These are phyloP conservation scores for Drosophila borealis DNA, from an alignment of 2,888 invertebrate genomes.

Conservation along the genomic window DNA sequence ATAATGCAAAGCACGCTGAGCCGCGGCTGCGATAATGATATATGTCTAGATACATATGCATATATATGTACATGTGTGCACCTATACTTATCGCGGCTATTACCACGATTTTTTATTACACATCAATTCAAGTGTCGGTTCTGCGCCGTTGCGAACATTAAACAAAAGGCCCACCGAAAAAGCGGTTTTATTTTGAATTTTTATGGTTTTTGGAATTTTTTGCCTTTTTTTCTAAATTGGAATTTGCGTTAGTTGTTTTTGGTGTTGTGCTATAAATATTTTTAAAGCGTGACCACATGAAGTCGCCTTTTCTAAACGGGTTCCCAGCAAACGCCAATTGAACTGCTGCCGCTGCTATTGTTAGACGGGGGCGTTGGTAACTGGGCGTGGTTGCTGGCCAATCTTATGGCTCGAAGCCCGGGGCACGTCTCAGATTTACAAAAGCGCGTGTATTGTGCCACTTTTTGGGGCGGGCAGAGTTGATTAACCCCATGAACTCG, in stretches of 20 bases:
- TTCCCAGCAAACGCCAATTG: constrained; percentile 55
- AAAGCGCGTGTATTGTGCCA: constrained; percentile 14
- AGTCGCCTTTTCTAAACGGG: constrained; percentile 52
- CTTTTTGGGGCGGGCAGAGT: constrained; percentile 25
- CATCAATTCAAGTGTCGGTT: constrained; percentile 53
- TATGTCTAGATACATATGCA: constrained; percentile 23
- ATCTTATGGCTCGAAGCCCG: constrained; percentile 18
- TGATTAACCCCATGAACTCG: constrained; percentile 53
- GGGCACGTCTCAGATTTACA: constrained; percentile 36
- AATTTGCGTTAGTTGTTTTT: constrained; percentile 37
- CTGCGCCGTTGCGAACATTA: constrained; percentile 56
- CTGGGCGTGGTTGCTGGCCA: constrained; percentile 20
- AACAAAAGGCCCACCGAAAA: constrained; percentile 39
- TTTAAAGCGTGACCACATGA: constrained; percentile 76
- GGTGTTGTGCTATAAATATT: constrained; percentile 53
- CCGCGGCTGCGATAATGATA: constrained; percentile 48
- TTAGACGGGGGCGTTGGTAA: constrained; percentile 30
- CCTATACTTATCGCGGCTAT: constrained; percentile 37
- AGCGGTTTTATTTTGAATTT: constrained; percentile 28
- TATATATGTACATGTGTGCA: constrained; percentile 1
- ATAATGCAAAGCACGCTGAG: constrained; percentile 73
- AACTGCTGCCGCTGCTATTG: constrained; percentile 17
- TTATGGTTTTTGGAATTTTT: not conserved
- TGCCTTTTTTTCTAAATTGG: constrained; percentile 21
- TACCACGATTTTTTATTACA: constrained; percentile 50